Conservation (phyloP, 2,113 vertebrate genomes). For the Hippolais icterina region DNA sequence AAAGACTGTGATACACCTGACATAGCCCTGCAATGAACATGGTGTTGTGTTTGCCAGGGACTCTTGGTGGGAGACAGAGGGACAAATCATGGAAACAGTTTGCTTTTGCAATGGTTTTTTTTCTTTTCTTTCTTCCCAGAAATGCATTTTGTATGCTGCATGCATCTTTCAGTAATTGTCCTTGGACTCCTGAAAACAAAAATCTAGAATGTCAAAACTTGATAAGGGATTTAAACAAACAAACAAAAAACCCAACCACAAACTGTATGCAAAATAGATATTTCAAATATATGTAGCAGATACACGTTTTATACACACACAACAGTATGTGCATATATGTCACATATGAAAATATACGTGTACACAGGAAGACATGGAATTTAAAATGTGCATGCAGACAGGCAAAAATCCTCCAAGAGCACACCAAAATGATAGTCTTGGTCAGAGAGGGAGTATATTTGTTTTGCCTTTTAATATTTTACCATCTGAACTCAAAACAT, state of each 20-base stretch:
- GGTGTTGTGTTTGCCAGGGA: neutral
- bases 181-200: neutral
- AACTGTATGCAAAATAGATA: neutral
- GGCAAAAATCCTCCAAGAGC: neutral
- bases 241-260: neutral
- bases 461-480: neutral
- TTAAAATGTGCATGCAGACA: neutral
- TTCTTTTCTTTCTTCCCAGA: neutral
- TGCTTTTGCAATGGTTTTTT: neutral
- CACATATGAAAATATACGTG: neutral
- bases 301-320: neutral
- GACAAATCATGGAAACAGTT: neutral
- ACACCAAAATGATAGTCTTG: neutral
- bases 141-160: neutral
- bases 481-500: neutral
- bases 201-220: neutral
- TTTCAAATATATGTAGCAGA: neutral
- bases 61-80: neutral
- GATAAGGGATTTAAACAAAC: neutral
- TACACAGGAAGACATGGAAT: neutral
- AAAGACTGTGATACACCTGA: neutral
- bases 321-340: neutral
- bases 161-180: neutral
- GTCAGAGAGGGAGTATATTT: neutral
- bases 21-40: neutral